Conservation (phyloP, 2,797 vertebrate genomes). For the Pempheris klunzingeri region DNA sequence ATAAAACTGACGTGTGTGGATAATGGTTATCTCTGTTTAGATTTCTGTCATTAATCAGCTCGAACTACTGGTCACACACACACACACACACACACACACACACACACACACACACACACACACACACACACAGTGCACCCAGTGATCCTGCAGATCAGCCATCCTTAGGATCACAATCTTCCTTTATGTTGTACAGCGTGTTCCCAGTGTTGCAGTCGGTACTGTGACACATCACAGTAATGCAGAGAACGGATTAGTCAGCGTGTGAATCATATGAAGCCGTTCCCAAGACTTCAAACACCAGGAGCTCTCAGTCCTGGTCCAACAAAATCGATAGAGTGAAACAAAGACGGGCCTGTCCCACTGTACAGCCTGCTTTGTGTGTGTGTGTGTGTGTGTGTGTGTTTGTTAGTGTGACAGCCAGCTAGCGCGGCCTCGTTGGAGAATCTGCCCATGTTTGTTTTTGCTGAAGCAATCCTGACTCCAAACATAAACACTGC, state of each 20-base stretch:
- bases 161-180: background rate
- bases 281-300: conserved; percentile 57
- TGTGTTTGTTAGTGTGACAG: conserved; percentile 29
- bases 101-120: background rate
- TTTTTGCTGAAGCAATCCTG: conserved; percentile 48
- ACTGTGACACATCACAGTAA: conserved; percentile 8
- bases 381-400: conserved; percentile 25
- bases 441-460: conserved; percentile 57
- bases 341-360: conserved; percentile 62
- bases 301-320: conserved; percentile 29
- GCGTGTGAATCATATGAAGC: conserved; percentile 60
- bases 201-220: conserved; percentile 9
- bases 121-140: background rate
- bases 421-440: conserved; percentile 22
- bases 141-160: background rate
- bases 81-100: background rate
- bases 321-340: conserved; percentile 32
- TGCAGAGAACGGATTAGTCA: conserved; percentile 59
- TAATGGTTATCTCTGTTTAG: background rate
- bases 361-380: conserved; percentile 18
- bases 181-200: conserved; percentile 2
- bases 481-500: conserved; percentile 53
- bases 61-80: background rate
- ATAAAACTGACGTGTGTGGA: too few relatives aligned
- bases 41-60: background rate